Base-by-base conservation (phyloP, 2,113 vertebrate genomes). In the Trinectes maculatus region DNA sequence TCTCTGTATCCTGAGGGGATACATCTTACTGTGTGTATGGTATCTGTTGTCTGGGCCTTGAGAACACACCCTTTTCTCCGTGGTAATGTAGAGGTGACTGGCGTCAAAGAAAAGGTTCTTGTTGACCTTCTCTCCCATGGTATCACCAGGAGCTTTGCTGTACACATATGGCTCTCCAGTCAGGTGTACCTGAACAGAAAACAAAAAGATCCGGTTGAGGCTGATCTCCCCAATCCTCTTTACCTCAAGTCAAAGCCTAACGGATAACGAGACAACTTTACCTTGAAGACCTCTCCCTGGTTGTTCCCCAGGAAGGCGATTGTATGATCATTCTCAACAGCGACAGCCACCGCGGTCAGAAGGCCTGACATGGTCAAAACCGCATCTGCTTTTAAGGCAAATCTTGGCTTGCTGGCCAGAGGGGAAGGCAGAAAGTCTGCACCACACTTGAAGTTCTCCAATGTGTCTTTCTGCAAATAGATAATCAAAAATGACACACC, bases 401-500 rank as follows among this genome's bases (percentile, higher is more conserved):
- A 91, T 26, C 21, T 64, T 0, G 88, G 79, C 57, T 82, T 94
- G 77, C 95, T 97, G 81, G 95, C 96, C 88, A 98, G 87, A 1
- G 97, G 97, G 44, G 98, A 97, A 0, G 95, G 95, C 55, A 99
- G 89, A 82, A 98, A 96, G 58, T 99, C 97, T 0, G 87, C 96
- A 40, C 98, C 97, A 48, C 98, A 99, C 8, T 75, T 91, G 77
- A 89, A 95, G 8, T 1, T 64, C 53, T 90, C 60, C 47, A 87
- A 29, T 2, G 53, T 79, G 1, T 80, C 19, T 12, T 82, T 80
- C 85, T 93, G 71, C 19, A 60, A 68, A 46, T 24, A 40, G 6
- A 73, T 68, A 36, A 56, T 1, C 8, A 55, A 16, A 2, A 47
- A 18, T 3, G 16, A 37, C 42, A 47, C 12, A 36, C 36, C 22